Evolutionary conservation across 2,113 vertebrate genomes (phyloP), one percentile per base, ranked within the genome.

Genomic region (Nothoprocta perdicaria): DNA sequence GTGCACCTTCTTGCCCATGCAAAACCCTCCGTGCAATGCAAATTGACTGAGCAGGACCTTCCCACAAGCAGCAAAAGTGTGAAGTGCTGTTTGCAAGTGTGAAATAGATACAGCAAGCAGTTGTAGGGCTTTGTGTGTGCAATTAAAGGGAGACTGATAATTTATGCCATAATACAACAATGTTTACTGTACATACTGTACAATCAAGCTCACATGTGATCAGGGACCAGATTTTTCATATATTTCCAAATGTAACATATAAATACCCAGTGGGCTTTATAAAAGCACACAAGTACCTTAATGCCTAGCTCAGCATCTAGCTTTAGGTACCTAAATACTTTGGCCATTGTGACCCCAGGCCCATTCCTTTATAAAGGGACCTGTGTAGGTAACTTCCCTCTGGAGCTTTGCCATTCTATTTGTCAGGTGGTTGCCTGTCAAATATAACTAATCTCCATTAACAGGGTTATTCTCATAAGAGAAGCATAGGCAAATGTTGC

Each of bases 361-460:
- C 68, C 50, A n/a, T 55, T 93, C 41, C 12, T 45, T 35, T n/a
- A 53, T 48, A 35, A 65, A 58, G 26, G 9, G 79, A 73, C 15
- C 60, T 73, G 38, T 63, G 38, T 22, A 83, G 38, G n/a, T 74
- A 55, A 67, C 41, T 69, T 89, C 53, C 87, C 58, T 89, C 53
- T 45, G 80, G 60, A 24, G 33, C 31, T 82, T 89, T 87, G 14
- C 14, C 3, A 3, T 15, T 38, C 53, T 38, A 40, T 74, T 77
- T 52, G 4, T n/a, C 19, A 74, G 27, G 71, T 93, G 29, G 10
- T 31, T 53, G 57, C 22, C 52, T 90, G 72, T 67, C 84, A 91
- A 31, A 26, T 62, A 6, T 79, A 90, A 61, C 57, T 48, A 11
- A 83, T 87, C 94, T 92, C 73, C 78, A 80, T 94, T 89, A 94